Evolutionary conservation across 2,797 vertebrate genomes (phyloP), one percentile per base, ranked within the genome.

Genomic region (Channallabes apus): DNA sequence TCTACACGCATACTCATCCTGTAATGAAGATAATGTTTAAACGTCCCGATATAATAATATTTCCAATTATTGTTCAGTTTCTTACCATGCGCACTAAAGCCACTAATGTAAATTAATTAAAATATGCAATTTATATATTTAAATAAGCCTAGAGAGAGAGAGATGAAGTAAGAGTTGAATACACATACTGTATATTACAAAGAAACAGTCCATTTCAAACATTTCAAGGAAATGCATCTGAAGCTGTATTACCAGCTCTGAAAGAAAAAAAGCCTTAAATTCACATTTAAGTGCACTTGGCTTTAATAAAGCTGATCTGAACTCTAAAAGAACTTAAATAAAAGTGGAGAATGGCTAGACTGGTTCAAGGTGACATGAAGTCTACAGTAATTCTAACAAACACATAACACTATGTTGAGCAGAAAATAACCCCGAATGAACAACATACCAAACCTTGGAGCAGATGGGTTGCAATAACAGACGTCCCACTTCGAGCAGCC

Each of bases 11-110:
- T 35, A 41, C 76, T 41, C 15, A 18, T 59, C 20, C 61, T 18
- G 35, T 38, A 35, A 29, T 79, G 12, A 79, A 79, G 58, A 41
- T 62, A 14, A 61, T 78, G 56, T 64, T 22, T 77, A 54, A 77
- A 59, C 18, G n/a, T 11, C 29, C 9, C 35, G 46, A 18, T 27
- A 18, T 41, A 79, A 79, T 15, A 78, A 22, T 59, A 2, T 15
- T 41, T 4, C 9, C 20, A 24, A 78, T 0, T 24, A 35, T 38
- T 78, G 9, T 59, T 78, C 46, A 75, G 15, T 27, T 17, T 54
- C n/a, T 17, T 75, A n/a, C 9, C 71, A n/a, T n/a, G 51, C 29
- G 15, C 54, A 59, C 75, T 59, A 59, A 61, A 24, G 22, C 20
- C 32, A 61, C 32, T 78, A 61, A 61, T 61, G 29, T 7, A 24